These are phyloP conservation scores for Tachyglossus aculeatus DNA, from an alignment of 2,797 vertebrate species.

Conservation along the genomic window DNA sequence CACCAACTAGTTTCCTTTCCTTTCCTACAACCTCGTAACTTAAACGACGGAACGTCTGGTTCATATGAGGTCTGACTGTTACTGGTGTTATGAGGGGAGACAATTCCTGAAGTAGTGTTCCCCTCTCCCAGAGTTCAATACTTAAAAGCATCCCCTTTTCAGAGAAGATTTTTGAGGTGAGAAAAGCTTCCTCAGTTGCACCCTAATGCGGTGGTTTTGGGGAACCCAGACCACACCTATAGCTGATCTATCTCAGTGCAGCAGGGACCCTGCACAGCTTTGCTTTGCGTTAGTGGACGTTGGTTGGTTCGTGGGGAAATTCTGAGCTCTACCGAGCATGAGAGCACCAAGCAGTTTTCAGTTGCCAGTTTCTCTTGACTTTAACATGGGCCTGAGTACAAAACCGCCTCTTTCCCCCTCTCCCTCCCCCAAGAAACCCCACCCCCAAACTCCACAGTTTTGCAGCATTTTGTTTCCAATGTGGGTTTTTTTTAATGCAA, in stretches of 20 bases:
- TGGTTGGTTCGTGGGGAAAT: not conserved
- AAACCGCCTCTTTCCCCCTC: not conserved
- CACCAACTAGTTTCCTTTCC: not conserved
- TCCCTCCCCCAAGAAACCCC: not conserved
- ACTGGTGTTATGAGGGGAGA: not conserved
- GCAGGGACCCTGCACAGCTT: not conserved
- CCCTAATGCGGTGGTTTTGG: not conserved
- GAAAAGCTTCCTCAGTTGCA: not conserved
- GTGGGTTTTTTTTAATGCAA: slow-evolving; percentile 36
- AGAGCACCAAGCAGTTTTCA: not conserved
- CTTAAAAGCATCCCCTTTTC: not conserved
- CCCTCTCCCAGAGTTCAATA: not conserved
- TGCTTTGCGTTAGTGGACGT: not conserved
- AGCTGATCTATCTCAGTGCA: not conserved
- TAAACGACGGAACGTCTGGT: not conserved
- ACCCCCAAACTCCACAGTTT: fast-evolving
- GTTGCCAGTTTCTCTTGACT: slow-evolving; percentile 9
- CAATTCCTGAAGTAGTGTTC: not conserved
- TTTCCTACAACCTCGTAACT: not conserved
- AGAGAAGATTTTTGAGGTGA: not conserved
- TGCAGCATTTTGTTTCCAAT: slow-evolving; percentile 60
- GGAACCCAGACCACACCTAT: fast-evolving
- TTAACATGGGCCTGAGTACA: slow-evolving; percentile 30
- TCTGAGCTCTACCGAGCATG: slow-evolving; percentile 6
- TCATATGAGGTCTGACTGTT: not conserved